Evolutionary conservation across 2,888 invertebrate species (phyloP).

Genomic region (Lithosia quadra): DNA sequence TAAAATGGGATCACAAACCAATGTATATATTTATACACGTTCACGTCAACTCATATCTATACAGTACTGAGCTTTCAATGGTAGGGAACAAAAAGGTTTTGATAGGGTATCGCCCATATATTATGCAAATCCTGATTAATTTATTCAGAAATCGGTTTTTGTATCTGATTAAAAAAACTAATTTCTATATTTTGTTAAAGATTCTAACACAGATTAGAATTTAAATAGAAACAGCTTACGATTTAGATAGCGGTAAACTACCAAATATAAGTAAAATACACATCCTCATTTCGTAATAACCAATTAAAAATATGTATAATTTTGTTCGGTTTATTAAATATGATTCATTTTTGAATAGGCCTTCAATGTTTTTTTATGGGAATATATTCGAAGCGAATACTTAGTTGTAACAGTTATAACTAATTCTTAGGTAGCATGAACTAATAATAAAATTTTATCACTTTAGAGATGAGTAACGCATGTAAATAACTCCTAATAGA

Average conservation of each 20-base stretch:
- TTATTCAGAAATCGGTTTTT: slow-evolving; percentile 1
- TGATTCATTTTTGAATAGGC: not conserved
- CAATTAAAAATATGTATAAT: not conserved
- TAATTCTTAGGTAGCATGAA: too few species aligned
- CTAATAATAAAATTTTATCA: too few species aligned
- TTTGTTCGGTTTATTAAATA: not conserved
- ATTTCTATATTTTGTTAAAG: too few species aligned
- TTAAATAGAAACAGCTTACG: not conserved
- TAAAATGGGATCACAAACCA: not conserved
- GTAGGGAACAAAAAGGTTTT: slow-evolving; percentile 22
- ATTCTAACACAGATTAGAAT: not conserved
- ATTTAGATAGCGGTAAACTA: not conserved
- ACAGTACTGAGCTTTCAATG: slow-evolving; percentile 5
- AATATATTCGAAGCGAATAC: not conserved
- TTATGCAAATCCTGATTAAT: not conserved
- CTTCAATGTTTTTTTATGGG: not conserved
- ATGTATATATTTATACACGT: slow-evolving; percentile 8
- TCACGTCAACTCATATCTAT: slow-evolving; percentile 16
- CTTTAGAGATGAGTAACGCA: too few species aligned
- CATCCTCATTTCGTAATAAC: not conserved
- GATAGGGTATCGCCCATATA: slow-evolving; percentile 7
- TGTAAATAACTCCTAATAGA: too few species aligned
- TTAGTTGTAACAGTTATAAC: too few species aligned
- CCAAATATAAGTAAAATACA: not conserved
- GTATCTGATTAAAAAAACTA: not conserved